Base-by-base conservation (phyloP, 2,888 invertebrate species). In the Tenthredo amoena region DNA sequence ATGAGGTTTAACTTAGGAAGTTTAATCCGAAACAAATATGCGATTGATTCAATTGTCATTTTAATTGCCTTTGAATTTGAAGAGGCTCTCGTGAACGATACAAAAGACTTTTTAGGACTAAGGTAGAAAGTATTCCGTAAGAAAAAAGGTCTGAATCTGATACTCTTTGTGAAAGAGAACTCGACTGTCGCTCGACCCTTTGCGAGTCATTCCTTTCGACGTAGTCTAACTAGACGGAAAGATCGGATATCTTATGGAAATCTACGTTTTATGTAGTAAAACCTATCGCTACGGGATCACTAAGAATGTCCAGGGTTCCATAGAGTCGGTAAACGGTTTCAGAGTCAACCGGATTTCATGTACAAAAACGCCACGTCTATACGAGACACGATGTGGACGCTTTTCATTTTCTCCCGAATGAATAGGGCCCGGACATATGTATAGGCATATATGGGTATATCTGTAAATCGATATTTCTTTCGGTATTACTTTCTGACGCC, bases 201-300 rank as follows among this genome's bases (percentile, higher is more conserved):
- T 4, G 31, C 50, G 31, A 77, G 31, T 26, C 50, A 31, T 34
- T 55, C 50, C 77, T 77, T 50, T 55, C 31, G 50, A 50, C 31
- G 12, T 77, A 15, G 34, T 31, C n/a, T 47, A 55, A 50, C 77
- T 55, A 43, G 9, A 26, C 18, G 31, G 34, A 77, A 77, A 31
- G 55, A 15, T 77, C 76, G 26, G 47, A 31, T 18, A n/a, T 31
- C 50, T 15, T 50, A 50, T 76, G 71, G 10, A 37, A 72, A 76
- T 47, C 12, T 12, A 47, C 21, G 43, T 76, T 76, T 76, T 47
- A 47, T 72, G 71, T 21, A 76, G 76, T 76, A n/a, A 26, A 68
- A 68, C 31, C 47, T 50, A 76, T 26, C 76, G 43, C 10, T 26
- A 47, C 7, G 15, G 26, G 21, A 47, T 76, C 26, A 43, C 5